phyloP scores from a whole-genome alignment of 2,113 vertebrate genomes.

The Amblyopsis rosae region DNA sequence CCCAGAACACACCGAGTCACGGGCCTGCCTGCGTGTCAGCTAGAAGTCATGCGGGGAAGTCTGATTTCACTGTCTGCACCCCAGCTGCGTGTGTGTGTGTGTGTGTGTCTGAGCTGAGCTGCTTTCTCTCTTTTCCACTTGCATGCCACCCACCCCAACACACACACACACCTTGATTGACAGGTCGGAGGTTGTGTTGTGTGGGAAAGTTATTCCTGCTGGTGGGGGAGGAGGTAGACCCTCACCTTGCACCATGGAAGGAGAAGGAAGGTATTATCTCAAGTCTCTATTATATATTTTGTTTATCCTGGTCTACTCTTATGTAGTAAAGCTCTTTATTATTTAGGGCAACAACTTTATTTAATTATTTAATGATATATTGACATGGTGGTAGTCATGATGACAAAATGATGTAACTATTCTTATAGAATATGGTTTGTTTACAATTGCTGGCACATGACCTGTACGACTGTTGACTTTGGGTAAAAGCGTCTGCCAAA shows the following conservation, averaged over 20 bases:
- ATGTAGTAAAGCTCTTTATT: no score
- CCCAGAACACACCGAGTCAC: background rate
- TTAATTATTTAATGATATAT: no score
- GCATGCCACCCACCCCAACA: background rate
- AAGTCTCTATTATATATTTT: no score
- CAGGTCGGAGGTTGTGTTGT: slow-evolving; percentile 33
- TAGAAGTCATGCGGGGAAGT: slow-evolving; percentile 17
- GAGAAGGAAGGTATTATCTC: background rate
- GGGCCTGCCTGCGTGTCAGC: slow-evolving; percentile 1
- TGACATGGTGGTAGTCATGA: no score
- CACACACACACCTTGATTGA: slow-evolving; percentile 41
- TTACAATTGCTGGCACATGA: no score
- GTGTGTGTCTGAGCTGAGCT: slow-evolving; percentile 39
- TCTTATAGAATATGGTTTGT: no score
- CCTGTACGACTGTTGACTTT: no score
- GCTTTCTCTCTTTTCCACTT: slow-evolving; percentile 5
- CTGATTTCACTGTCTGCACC: slow-evolving; percentile 34
- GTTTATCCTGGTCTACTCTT: no score
- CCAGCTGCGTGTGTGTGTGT: slow-evolving; percentile 30
- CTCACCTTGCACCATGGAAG: slow-evolving; percentile 12
- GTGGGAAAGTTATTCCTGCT: slow-evolving; percentile 45
- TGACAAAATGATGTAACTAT: no score
- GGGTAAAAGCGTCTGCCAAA: no score
- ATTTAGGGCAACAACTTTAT: no score
- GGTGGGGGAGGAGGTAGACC: slow-evolving; percentile 24